These are phyloP conservation scores for Pterois miles DNA, from an alignment of 2,797 vertebrate genomes.

Conservation along the genomic window DNA sequence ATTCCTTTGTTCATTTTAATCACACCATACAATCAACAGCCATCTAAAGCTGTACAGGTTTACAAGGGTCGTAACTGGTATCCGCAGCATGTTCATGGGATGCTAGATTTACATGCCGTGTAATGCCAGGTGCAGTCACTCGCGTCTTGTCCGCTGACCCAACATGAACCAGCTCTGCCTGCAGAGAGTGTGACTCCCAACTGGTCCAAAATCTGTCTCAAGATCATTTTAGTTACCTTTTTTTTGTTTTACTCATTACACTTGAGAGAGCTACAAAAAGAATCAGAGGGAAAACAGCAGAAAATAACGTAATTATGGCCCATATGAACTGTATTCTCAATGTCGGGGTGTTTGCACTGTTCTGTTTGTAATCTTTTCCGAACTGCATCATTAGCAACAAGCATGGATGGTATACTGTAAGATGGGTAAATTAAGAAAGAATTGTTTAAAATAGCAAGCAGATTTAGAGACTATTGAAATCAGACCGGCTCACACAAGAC, in stretches of 20 bases:
- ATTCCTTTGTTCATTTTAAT: constrained; percentile 59
- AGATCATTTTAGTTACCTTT: constrained; percentile 22
- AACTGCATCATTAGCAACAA: constrained; percentile 59
- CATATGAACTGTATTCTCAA: constrained; percentile 5
- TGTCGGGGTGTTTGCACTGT: constrained; percentile 6
- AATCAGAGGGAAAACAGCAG: constrained; percentile 4
- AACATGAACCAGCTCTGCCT: constrained; percentile 6
- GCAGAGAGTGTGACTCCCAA: constrained; percentile 47
- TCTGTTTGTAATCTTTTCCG: constrained; percentile 44
- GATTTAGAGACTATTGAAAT: constrained; percentile 40
- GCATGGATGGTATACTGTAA: constrained; percentile 20
- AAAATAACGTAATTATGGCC: constrained; percentile 39
- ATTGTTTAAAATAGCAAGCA: constrained; percentile 22
- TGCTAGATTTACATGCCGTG: background rate
- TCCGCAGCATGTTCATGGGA: background rate
- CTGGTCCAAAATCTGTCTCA: constrained; percentile 46
- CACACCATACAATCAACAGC: background rate
- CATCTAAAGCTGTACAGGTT: background rate
- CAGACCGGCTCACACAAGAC: constrained; percentile 7
- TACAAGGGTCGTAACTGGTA: background rate
- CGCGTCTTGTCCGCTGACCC: constrained; percentile 19
- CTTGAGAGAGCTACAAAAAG: background rate
- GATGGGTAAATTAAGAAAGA: constrained; percentile 14
- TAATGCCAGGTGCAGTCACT: constrained; percentile 5
- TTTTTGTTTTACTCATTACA: constrained; percentile 15